phyloP scores from a whole-genome alignment of 1,140 invertebrate species.

The Dreissena rostriformis region DNA sequence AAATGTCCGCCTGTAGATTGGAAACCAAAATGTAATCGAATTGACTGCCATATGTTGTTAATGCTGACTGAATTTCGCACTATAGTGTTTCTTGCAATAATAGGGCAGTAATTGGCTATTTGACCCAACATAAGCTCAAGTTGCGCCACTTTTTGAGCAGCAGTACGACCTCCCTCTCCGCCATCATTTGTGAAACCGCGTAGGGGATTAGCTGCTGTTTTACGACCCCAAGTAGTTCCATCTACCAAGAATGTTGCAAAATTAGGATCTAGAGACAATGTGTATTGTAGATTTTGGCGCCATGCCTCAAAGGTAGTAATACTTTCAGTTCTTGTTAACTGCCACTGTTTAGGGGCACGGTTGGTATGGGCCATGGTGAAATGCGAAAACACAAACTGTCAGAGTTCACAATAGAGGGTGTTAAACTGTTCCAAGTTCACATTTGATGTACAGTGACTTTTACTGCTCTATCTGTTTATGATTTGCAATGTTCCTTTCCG shows the following conservation, averaged over 20 bases:
- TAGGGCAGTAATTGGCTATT: constrained; percentile 59
- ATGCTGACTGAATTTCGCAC: constrained; percentile 59
- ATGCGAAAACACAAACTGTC: no score
- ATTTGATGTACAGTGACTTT: no score
- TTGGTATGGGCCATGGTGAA: no score
- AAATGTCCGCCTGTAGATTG: constrained; percentile 62
- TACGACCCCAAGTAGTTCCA: constrained; percentile 30
- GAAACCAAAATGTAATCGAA: constrained; percentile 60
- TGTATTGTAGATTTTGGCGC: constrained; percentile 52
- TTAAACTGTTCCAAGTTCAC: no score
- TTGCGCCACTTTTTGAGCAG: constrained; percentile 43
- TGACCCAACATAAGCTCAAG: constrained; percentile 61
- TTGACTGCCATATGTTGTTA: constrained; percentile 54
- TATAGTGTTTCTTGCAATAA: constrained; percentile 60
- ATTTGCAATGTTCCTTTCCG: no score
- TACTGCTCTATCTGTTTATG: no score
- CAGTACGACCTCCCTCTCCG: constrained; percentile 5
- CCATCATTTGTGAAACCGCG: constrained; percentile 49
- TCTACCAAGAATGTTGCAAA: constrained; percentile 53
- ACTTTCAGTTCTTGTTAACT: constrained; percentile 50
- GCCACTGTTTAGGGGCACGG: constrained; percentile 60
- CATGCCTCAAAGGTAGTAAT: constrained; percentile 53
- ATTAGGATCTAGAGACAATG: constrained; percentile 56
- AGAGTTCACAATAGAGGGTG: no score
- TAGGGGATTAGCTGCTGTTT: constrained; percentile 1